Conservation (phyloP, 2,888 invertebrate genomes). For the Cordylochernes scorpioides region DNA sequence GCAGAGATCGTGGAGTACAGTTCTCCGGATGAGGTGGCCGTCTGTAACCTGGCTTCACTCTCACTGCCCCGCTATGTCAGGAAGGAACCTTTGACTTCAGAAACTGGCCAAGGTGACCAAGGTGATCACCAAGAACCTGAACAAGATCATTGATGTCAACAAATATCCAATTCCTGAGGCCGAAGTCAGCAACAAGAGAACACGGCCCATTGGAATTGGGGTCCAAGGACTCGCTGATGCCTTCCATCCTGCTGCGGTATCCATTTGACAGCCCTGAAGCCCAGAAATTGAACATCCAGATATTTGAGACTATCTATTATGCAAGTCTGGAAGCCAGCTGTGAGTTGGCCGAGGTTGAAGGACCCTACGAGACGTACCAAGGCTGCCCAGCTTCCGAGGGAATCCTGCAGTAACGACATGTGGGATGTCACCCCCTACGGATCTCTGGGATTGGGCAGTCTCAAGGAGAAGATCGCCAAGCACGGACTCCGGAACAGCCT, state of each 20-base stretch:
- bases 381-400: slow-evolving; percentile 85
- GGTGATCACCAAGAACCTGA: slow-evolving; percentile 62
- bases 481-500: slow-evolving; percentile 81
- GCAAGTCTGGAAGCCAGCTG: slow-evolving; percentile 88
- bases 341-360: slow-evolving; percentile 56
- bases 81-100: no score
- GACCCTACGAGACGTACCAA: slow-evolving; percentile 65
- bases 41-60: slow-evolving; percentile 89
- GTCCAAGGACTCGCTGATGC: slow-evolving; percentile 93
- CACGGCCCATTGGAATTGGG: slow-evolving; percentile 49
- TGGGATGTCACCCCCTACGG: slow-evolving; percentile 64
- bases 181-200: slow-evolving; percentile 46
- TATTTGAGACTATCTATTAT: slow-evolving; percentile 93
- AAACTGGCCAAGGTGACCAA: slow-evolving; percentile 65
- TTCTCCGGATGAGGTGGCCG: slow-evolving; percentile 68
- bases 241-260: slow-evolving; percentile 65
- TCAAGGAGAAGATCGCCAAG: no score
- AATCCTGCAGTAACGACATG: slow-evolving; percentile 86
- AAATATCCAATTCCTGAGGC: slow-evolving; percentile 67
- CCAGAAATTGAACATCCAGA: slow-evolving; percentile 57
- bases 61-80: slow-evolving; percentile 82
- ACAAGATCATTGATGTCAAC: slow-evolving; percentile 88
- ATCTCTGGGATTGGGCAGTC: slow-evolving; percentile 61
- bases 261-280: slow-evolving; percentile 78
- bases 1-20: slow-evolving; percentile 94